phyloP scores from a whole-genome alignment of 92 coral and sea anemone genomes.

The Metridium senile region DNA sequence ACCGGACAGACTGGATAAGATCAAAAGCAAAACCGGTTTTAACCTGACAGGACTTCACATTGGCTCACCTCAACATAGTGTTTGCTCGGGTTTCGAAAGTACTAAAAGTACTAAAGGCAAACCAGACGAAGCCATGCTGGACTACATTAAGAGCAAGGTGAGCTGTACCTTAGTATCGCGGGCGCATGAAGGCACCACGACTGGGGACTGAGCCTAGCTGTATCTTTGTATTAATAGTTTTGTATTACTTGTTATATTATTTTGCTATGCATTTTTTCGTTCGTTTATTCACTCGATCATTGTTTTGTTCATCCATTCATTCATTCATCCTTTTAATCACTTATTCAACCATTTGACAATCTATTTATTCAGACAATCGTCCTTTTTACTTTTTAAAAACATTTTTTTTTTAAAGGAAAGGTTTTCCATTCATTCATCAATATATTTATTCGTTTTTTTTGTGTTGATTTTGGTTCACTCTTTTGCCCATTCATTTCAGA shows the following conservation, averaged over 20 bases:
- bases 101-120: constrained; percentile 56
- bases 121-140: constrained; percentile 68
- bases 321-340: background rate
- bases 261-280: background rate
- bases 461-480: too few relatives aligned
- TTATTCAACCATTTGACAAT: too few relatives aligned
- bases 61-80: constrained; percentile 70
- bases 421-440: background rate
- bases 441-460: background rate
- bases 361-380: too few relatives aligned
- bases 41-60: constrained; percentile 51
- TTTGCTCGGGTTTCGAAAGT: constrained; percentile 37
- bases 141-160: constrained; percentile 64
- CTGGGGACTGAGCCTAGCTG: too few relatives aligned
- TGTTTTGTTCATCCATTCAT: background rate
- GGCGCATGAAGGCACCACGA: too few relatives aligned
- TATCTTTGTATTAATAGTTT: too few relatives aligned
- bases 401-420: too few relatives aligned
- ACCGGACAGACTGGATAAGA: constrained; percentile 46
- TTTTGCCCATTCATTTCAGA: too few relatives aligned
- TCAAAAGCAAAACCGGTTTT: constrained; percentile 37
- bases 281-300: background rate
- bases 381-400: too few relatives aligned
- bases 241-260: too few relatives aligned
- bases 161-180: constrained; percentile 8